Base-by-base conservation (phyloP, 1,140 invertebrate genomes). In the Meteorus sp. region DNA sequence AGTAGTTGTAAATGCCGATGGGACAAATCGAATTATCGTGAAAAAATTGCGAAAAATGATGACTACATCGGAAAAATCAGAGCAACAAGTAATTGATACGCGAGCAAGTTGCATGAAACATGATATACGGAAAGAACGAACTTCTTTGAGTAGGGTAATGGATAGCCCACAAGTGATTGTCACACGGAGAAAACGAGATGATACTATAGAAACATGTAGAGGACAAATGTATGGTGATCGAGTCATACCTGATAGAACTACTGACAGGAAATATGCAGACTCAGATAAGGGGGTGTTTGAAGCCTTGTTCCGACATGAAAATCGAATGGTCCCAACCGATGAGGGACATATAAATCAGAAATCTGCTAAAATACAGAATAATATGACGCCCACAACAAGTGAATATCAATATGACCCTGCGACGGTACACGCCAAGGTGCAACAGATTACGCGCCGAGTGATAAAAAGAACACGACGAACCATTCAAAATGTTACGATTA, bases 1-100 rank as follows among this genome's bases (percentile, higher is more conserved):
- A 76, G 86, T 92, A 1, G 85, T 92, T 5, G 88, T 91, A 0
- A 89, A 90, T 64, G 83, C 88, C 20, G 89, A 92, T 75, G 89
- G 90, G n/a, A 90, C 87, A 0, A 91, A 89, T 63, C 83, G 88
- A 61, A 91, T 92, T 56, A 88, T 92, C 44, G 85, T 92, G 0
- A 86, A 85, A 59, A 90, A 89, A 74, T 61, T 81, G 31, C 70
- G 78, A 13, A 63, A 70, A 27, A 81, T 76, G 13, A 56, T 73
- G 8, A 73, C 89, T 0, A 82, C 80, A 0, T 78, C 67, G 13
- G 69, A 65, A 43, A 70, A 81, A 47, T 82, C 77, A 1, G 76
- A 74, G 2, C 81, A 83, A 25, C 77, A 82, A 31, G 75, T 77
- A 20, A 67, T 82, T 29, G 66, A 74, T 0, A 71, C 76, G 11